Evolutionary conservation across 1,140 invertebrate genomes (phyloP), one percentile per base, ranked within the genome.

Genomic region (Scaptomyza pallida): DNA sequence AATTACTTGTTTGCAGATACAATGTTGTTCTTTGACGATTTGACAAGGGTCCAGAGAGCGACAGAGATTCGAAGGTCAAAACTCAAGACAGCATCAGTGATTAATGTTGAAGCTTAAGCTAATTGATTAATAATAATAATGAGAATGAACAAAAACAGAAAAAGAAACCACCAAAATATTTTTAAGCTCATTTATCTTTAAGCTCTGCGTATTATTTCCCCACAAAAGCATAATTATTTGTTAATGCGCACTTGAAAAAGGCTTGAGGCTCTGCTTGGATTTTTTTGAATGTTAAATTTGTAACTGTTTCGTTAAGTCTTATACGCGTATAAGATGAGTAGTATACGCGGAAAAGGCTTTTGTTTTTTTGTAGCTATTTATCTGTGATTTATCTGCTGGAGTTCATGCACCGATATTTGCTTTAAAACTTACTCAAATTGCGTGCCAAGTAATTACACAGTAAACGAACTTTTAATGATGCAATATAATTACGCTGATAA

Each of bases 381-480:
- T 4, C 8, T 10, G 6, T 0, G 41, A 43, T 43, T 21, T 8
- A 26, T 37, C 16, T 19, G 30, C 10, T 1, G 1, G 15, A 51
- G 30, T 35, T 51, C 30, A 51, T 12, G 47, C 23, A 16, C 47
- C 15, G 26, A 26, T 13, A 30, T 26, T n/a, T 13, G 10, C 15
- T 44, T 55, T 15, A 16, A 16, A 33, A 43, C 10, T 61, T 16
- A 33, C 10, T 61, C 10, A 21, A 16, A 40, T 23, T 16, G 9
- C 23, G 17, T 57, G 17, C 23, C 41, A 67, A 48, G 35, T 33
- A 52, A 62, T 52, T 5, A 23, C 30, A 47, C 9, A 8, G 16
- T 35, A 35, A 67, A 59, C 26, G 44, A 59, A 51, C 35, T 44
- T 16, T 51, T 67, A 35, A 60, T 44, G 13, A 51, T 12, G 8